Evolutionary conservation across 2,888 invertebrate genomes (phyloP).

Genomic region (Drosophila rellima): DNA sequence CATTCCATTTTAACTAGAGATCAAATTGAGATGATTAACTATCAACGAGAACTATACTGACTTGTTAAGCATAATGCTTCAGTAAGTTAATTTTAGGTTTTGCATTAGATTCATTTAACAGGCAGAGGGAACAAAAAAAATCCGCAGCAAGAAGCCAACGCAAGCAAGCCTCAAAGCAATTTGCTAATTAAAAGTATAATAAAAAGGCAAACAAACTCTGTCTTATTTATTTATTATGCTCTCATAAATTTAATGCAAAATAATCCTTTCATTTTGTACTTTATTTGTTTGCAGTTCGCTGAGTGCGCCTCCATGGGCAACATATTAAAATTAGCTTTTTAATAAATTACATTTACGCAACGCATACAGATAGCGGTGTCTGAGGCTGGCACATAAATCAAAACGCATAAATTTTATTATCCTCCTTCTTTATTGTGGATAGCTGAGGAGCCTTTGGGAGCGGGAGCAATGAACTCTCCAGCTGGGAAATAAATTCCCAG

Average conservation of each 20-base stretch:
- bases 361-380: slow-evolving; percentile 26
- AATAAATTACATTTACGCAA: slow-evolving; percentile 39
- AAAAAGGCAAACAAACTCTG: slow-evolving; percentile 9
- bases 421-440: slow-evolving; percentile 9
- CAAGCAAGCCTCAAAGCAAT: slow-evolving; percentile 8
- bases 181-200: slow-evolving; percentile 20
- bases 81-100: neutral
- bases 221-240: slow-evolving; percentile 28
- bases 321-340: slow-evolving; percentile 22
- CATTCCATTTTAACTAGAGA: neutral
- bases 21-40: neutral
- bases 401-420: slow-evolving; percentile 58
- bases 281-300: slow-evolving; percentile 3
- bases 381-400: slow-evolving; percentile 43
- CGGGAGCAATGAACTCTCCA: slow-evolving; percentile 6
- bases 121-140: slow-evolving; percentile 1
- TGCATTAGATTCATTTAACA: neutral
- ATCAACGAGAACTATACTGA: too few relatives aligned
- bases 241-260: slow-evolving; percentile 24
- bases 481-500: slow-evolving; percentile 22
- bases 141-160: neutral
- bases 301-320: slow-evolving; percentile 10
- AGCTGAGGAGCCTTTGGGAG: neutral
- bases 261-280: slow-evolving; percentile 34
- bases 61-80: neutral